phyloP scores from a whole-genome alignment of 2,797 vertebrate species.

The Loris lydekkerianus region DNA sequence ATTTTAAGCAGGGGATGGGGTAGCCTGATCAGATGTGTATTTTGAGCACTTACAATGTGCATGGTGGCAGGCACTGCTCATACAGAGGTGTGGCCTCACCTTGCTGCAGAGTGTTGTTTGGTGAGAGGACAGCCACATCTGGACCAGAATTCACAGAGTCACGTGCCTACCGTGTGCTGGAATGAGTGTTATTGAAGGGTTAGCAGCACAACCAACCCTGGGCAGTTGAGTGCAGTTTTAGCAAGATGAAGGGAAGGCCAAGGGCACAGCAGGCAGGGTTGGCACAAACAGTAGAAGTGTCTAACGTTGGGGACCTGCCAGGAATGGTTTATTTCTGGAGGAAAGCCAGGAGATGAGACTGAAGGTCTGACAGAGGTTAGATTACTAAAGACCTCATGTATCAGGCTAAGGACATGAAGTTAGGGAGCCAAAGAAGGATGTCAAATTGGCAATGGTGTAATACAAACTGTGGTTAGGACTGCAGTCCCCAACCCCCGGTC shows the following conservation, averaged over 20 bases:
- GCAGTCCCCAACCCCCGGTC: no score
- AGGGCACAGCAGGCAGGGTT: neutral
- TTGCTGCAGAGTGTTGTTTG: neutral
- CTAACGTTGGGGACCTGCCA: neutral
- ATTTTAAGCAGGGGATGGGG: neutral
- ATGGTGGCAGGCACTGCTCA: neutral
- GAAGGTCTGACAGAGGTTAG: neutral
- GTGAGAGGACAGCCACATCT: no score
- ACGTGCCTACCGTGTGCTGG: neutral
- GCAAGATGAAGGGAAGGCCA: neutral
- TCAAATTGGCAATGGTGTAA: neutral
- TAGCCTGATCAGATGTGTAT: neutral
- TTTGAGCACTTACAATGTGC: neutral
- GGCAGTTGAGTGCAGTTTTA: neutral
- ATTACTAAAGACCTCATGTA: neutral
- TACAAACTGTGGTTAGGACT: no score
- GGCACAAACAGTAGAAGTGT: neutral
- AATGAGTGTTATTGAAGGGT: neutral
- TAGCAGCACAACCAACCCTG: neutral
- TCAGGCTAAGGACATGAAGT: neutral
- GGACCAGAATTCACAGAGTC: neutral
- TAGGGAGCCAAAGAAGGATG: neutral
- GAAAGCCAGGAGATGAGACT: neutral
- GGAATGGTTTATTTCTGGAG: neutral
- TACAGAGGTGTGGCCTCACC: neutral